Base-by-base conservation (phyloP, 1,140 invertebrate genomes). In the Drosophila yakuba region DNA sequence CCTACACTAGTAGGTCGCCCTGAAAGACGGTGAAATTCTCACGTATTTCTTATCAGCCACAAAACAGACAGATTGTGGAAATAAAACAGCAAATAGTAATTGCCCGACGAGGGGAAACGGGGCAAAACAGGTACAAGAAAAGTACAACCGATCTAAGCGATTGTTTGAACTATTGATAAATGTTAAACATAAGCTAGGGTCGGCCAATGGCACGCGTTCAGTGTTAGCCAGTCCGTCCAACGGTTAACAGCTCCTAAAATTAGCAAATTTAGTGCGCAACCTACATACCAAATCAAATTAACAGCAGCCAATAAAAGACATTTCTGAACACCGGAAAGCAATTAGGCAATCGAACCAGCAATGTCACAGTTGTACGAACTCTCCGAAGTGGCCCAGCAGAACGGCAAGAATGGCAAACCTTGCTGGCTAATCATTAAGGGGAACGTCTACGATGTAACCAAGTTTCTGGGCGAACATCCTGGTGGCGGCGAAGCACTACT, bases 401-500 rank as follows among this genome's bases (percentile, higher is more conserved):
- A 95, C 75, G 95, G 95, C 7, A 92, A 92, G 52, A 89, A 93
- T 20, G 93, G 93, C 11, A 61, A 91, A 0, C 91, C 92, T 11
- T 71, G 93, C 0, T 96, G 95, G 95, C 90, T 96, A 7, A 93
- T 96, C n/a, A 92, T 95, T 67, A 94, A 94, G 66, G 94, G 95
- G 61, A 88, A 80, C 25, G 94, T 96, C 3, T 96, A 95, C 80
- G 95, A 96, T 91, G 93, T 96, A 45, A 95, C 95, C 6, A 91
- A 93, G 15, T 96, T 95, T 72, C 64, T 95, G 0, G 68, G 93
- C 5, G 90, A 95, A 90, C 95, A 96, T 93, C 95, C 95, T 2
- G 95, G 95, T 8, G 95, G 95, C 4, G 64, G 60, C 0, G 95
- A 96, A 17, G 80, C 94, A 3, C 92, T 96, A 12, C 66, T 92